Conservation (phyloP, 2,113 vertebrate genomes). For the Pluvialis apricaria region DNA sequence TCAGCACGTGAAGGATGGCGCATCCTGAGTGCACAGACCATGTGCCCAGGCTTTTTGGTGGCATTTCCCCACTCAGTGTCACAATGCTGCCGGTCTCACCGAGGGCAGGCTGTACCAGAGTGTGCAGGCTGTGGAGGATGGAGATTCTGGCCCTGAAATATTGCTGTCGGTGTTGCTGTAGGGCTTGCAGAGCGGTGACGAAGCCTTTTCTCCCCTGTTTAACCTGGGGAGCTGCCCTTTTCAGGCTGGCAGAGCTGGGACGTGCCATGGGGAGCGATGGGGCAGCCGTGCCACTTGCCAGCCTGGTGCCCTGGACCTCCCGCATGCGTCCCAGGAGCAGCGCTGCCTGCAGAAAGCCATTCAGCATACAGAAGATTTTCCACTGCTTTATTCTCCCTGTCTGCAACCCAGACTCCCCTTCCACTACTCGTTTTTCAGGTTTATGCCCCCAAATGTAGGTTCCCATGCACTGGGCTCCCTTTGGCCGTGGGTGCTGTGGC, state of each 20-base stretch:
- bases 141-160: neutral
- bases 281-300: neutral
- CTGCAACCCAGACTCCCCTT: neutral
- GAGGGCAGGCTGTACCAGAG: neutral
- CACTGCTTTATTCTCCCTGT: neutral
- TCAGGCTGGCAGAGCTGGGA: neutral
- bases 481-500: neutral
- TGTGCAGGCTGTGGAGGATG: fast-evolving
- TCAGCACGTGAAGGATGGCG: neutral
- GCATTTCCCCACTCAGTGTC: neutral
- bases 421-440: fast-evolving
- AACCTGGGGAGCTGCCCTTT: neutral
- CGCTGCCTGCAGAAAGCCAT: neutral
- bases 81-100: neutral
- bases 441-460: neutral
- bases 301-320: neutral
- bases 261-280: fast-evolving
- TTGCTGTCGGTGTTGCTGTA: neutral
- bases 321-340: neutral
- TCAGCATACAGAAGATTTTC: neutral
- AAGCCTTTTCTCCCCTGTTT: neutral
- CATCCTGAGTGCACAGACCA: neutral
- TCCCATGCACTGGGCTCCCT: neutral
- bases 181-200: neutral
- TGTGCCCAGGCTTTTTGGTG: neutral